phyloP scores from a whole-genome alignment of 2,113 vertebrate genomes.

The Holacanthus passer region DNA sequence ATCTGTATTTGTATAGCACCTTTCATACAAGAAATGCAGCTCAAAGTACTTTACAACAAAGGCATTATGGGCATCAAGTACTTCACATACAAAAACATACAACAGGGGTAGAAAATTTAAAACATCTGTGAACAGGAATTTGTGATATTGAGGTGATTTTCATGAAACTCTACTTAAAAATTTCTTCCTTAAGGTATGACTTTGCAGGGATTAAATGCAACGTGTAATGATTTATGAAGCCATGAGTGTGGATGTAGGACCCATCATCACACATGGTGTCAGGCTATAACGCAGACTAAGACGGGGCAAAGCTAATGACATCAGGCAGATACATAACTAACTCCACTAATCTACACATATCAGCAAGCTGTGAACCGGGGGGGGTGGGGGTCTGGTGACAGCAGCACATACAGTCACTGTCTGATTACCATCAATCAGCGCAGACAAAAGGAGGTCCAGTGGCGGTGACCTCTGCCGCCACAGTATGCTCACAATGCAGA shows the following conservation, averaged over 20 bases:
- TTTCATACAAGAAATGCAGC: no score
- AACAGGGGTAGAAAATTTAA: no score
- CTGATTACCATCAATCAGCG: constrained; percentile 48
- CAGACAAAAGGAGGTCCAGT: constrained; percentile 34
- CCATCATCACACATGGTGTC: neutral
- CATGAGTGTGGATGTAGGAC: neutral
- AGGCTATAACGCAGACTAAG: neutral
- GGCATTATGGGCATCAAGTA: no score
- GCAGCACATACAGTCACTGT: constrained; percentile 18
- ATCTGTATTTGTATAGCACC: neutral
- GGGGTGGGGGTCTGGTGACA: constrained; percentile 50
- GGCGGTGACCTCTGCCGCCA: constrained; percentile 33
- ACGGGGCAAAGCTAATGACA: constrained; percentile 43
- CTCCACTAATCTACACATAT: constrained; percentile 35
- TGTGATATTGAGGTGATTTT: neutral
- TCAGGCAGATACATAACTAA: constrained; percentile 37
- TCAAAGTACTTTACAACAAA: no score
- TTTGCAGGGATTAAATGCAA: neutral
- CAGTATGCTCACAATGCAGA: constrained; percentile 65
- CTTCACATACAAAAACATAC: no score
- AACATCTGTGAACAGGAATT: neutral
- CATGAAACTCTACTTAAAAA: neutral
- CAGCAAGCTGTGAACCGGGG: constrained; percentile 18
- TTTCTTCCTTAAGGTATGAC: neutral
- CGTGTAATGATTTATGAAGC: neutral